A percentile compares a stretch with the other conserved stretches of the same genome.
Conservation (phyloP, 2,113 vertebrate genomes). For the Cathartes aura region DNA sequence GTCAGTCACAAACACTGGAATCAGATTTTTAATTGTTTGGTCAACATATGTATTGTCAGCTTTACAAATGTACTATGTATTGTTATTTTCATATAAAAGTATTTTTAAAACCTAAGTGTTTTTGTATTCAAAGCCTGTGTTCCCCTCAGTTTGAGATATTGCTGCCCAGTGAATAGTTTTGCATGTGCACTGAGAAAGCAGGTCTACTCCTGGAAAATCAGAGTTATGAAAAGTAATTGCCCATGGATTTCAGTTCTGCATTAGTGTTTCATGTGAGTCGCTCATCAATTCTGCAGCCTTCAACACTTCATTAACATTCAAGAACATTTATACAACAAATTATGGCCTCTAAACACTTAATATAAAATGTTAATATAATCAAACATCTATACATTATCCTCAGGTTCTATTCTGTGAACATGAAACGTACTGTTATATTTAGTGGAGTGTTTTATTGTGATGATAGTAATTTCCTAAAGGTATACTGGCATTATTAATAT, state of each 20-base stretch:
- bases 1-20: background rate
- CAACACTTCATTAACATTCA: conserved; percentile 1
- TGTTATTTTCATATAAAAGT: background rate
- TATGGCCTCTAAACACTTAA: background rate
- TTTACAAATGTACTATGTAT: background rate
- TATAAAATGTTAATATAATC: background rate
- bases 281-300: background rate
- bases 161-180: conserved; percentile 21
- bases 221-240: conserved; percentile 51
- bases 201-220: conserved; percentile 42
- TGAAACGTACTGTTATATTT: background rate
- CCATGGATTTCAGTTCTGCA: conserved; percentile 32
- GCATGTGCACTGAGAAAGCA: background rate
- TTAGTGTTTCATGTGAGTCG: background rate
- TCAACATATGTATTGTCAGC: background rate
- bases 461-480: conserved; percentile 3
- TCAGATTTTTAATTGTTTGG: background rate
- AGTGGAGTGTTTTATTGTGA: background rate
- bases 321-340: conserved; percentile 5
- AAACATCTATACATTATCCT: background rate
- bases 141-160: background rate
- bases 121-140: background rate
- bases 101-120: background rate
- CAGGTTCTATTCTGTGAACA: background rate
- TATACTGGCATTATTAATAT: background rate